phyloP scores from a whole-genome alignment of 1,140 invertebrate genomes.

The Octopus bimaculoides region DNA sequence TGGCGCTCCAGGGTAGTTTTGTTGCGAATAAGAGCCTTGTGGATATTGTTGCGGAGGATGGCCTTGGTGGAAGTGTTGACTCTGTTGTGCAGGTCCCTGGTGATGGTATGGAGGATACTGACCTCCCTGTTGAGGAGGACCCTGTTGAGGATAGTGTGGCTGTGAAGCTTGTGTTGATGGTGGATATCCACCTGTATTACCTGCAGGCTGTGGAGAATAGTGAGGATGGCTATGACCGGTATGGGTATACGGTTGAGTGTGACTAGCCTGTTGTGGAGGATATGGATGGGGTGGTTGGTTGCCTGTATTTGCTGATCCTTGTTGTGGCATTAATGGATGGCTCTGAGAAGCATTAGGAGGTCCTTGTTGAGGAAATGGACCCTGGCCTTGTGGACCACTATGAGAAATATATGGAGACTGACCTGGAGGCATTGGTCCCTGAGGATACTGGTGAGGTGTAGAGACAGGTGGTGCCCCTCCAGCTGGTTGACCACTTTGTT shows the following conservation, averaged over 20 bases:
- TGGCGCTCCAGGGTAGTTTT: background rate
- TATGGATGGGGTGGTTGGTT: constrained; percentile 3
- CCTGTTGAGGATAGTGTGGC: constrained; percentile 3
- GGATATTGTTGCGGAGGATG: constrained; percentile 7
- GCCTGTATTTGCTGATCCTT: background rate
- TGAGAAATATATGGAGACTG: constrained; percentile 3
- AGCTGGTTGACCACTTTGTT: background rate
- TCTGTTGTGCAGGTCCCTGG: background rate
- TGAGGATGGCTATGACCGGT: background rate
- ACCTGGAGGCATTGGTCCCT: constrained; percentile 9
- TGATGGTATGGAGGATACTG: constrained; percentile 11
- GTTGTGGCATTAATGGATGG: background rate
- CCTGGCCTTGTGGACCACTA: constrained; percentile 5
- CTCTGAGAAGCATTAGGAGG: background rate
- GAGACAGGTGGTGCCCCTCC: background rate
- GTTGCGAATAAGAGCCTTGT: constrained; percentile 7
- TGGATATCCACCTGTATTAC: constrained; percentile 4
- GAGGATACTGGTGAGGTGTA: background rate
- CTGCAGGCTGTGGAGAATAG: constrained; percentile 15
- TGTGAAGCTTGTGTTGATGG: constrained; percentile 1
- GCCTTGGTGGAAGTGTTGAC: constrained; percentile 10
- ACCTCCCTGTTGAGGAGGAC: background rate
- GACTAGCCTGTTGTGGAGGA: constrained; percentile 9
- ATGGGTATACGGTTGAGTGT: constrained; percentile 2
- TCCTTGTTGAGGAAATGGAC: background rate